Conservation (phyloP, 1,140 invertebrate genomes). For the Drosophila simulans region DNA sequence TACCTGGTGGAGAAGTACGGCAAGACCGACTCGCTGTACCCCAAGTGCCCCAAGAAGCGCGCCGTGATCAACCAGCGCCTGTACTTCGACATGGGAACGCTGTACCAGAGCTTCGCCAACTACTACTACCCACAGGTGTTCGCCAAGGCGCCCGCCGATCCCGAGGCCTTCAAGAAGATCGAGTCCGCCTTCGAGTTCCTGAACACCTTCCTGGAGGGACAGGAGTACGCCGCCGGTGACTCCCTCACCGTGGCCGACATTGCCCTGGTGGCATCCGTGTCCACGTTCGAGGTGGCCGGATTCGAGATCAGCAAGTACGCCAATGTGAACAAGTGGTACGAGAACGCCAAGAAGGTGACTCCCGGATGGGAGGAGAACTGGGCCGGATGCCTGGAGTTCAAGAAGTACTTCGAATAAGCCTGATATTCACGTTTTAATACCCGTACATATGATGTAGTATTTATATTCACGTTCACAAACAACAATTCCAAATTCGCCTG, state of each 20-base stretch:
- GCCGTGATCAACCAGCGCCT: constrained; percentile 90
- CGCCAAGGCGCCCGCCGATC: constrained; percentile 87
- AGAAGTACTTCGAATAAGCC: constrained; percentile 79
- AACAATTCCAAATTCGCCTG: constrained; percentile 47
- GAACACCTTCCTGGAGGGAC: constrained; percentile 88
- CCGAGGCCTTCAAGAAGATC: constrained; percentile 88
- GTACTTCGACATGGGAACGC: constrained; percentile 89
- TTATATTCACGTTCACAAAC: constrained; percentile 51
- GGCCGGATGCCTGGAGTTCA: constrained; percentile 86
- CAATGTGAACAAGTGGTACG: constrained; percentile 90
- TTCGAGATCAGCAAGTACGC: constrained; percentile 89
- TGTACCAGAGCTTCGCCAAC: constrained; percentile 87
- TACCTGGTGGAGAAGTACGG: constrained; percentile 90
- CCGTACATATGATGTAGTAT: constrained; percentile 51
- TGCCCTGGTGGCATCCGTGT: constrained; percentile 86
- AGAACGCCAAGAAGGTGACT: constrained; percentile 88
- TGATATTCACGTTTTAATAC: constrained; percentile 28
- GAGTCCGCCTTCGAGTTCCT: constrained; percentile 88
- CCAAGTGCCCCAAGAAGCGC: constrained; percentile 88
- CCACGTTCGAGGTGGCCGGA: constrained; percentile 88
- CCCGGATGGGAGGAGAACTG: constrained; percentile 91
- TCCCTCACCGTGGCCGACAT: constrained; percentile 91
- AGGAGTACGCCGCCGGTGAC: constrained; percentile 88
- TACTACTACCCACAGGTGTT: constrained; percentile 90
- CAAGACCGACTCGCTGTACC: constrained; percentile 89